These are phyloP conservation scores for Salvelinus fontinalis DNA, from an alignment of 2,113 vertebrate genomes.

Conservation along the genomic window DNA sequence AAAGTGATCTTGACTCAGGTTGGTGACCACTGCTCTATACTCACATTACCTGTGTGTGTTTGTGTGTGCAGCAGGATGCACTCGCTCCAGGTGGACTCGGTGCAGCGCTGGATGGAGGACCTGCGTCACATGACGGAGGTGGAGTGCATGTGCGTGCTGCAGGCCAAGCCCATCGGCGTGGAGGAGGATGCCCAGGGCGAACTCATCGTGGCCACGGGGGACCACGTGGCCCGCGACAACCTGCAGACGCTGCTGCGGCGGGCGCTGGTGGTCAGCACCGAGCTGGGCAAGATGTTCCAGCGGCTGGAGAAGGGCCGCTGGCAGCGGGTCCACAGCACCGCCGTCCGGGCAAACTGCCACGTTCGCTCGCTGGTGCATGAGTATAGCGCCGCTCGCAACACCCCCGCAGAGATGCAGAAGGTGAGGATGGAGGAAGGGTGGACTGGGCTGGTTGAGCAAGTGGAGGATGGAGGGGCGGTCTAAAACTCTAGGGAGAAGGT, in stretches of 20 bases:
- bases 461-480: neutral
- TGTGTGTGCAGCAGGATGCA: constrained; percentile 72
- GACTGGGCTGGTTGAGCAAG: neutral
- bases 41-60: too few relatives aligned
- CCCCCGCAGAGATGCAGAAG: constrained; percentile 85
- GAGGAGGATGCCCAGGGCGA: constrained; percentile 86
- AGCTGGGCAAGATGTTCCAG: constrained; percentile 91
- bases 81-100: constrained; percentile 90
- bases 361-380: constrained; percentile 90
- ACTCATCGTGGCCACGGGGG: constrained; percentile 77
- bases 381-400: constrained; percentile 73
- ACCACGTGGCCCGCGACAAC: constrained; percentile 77
- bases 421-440: constrained; percentile 55
- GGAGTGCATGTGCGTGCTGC: constrained; percentile 96
- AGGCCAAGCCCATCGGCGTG: constrained; percentile 91
- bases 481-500: neutral
- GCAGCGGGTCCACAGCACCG: constrained; percentile 90
- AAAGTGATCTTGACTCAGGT: too few relatives aligned
- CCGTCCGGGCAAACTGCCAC: constrained; percentile 88
- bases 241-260: constrained; percentile 88
- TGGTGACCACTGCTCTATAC: too few relatives aligned
- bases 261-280: constrained; percentile 92
- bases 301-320: constrained; percentile 91
- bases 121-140: constrained; percentile 96
- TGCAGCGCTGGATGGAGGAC: constrained; percentile 99